Evolutionary conservation across 2,888 invertebrate genomes (phyloP), one percentile per base, ranked within the genome.

Genomic region (Carabus problematicus): DNA sequence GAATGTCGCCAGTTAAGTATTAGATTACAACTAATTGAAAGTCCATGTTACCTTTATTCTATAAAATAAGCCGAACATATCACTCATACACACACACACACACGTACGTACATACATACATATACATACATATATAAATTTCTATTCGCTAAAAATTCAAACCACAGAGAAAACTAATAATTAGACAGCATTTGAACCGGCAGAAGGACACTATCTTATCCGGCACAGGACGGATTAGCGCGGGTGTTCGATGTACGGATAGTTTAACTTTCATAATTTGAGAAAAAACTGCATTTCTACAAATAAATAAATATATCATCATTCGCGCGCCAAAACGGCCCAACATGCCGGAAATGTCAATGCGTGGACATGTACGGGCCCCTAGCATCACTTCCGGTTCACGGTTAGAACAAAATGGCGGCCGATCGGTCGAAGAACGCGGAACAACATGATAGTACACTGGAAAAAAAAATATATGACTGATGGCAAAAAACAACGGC

Each of bases 361-460:
- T 56, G 9, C 56, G 29, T 29, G 14, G 56, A 56, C 56, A 56
- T 56, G 56, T 56, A 39, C 29, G 40, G 56, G 58, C 66, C 66
- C 58, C 60, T 60, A 42, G 56, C 40, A 14, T 47, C 3, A 67
- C 67, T 67, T 67, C 67, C 67, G 67, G 60, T 29, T 29, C 67
- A 67, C 39, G 19, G 52, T 16, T 3, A 11, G 41, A 58, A 67
- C 60, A 67, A 67, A 67, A 67, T 67, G 67, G 67, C 60, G 49
- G 16, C 52, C 52, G 52, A 9, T 7, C 29, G 29, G 29, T 19
- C 2, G 29, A 29, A 29, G 52, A 52, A 52, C 52, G 52, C 52
- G 52, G 52, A 52, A 52, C 52, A 16, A 29, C 29, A 29, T 29
- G 2, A 29, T 29, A 29, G 29, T 6, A 3, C 2, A 6, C 29